phyloP scores from a whole-genome alignment of 2,888 invertebrate species.

The Nomada lathburiana region DNA sequence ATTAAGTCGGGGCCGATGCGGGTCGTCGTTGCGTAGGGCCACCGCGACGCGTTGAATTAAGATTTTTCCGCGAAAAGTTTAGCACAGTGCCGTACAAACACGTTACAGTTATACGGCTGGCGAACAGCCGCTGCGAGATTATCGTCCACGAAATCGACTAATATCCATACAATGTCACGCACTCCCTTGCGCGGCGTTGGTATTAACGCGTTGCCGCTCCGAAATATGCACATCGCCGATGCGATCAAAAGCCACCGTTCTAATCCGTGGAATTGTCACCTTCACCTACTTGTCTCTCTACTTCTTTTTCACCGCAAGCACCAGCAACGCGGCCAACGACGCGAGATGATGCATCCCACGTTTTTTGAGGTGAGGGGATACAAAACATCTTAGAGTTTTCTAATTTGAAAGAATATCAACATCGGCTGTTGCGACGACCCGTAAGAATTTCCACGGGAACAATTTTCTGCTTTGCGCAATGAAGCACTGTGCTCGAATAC shows the following conservation, averaged over 20 bases:
- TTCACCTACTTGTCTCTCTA: conserved; percentile 9
- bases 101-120: conserved; percentile 21
- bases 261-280: conserved; percentile 30
- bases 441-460: background rate
- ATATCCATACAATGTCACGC: conserved; percentile 84
- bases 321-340: background rate
- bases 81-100: conserved; percentile 41
- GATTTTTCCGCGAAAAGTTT: conserved; percentile 57
- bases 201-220: conserved; percentile 59
- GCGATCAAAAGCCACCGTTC: conserved; percentile 49
- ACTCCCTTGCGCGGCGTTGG: conserved; percentile 69
- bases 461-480: conserved; percentile 1
- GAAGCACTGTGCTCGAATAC: too few relatives aligned
- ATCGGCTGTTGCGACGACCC: background rate
- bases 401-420: too few relatives aligned
- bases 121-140: conserved; percentile 55
- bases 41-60: conserved; percentile 62
- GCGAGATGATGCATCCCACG: too few relatives aligned
- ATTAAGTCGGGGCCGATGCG: conserved; percentile 20
- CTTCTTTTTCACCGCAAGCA: background rate
- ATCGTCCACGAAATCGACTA: conserved; percentile 80
- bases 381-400: too few relatives aligned
- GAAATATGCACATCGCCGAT: conserved; percentile 54
- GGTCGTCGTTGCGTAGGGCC: conserved; percentile 66
- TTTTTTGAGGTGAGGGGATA: background rate